Conservation (phyloP, 2,797 vertebrate species). For the Serranus cabrilla region DNA sequence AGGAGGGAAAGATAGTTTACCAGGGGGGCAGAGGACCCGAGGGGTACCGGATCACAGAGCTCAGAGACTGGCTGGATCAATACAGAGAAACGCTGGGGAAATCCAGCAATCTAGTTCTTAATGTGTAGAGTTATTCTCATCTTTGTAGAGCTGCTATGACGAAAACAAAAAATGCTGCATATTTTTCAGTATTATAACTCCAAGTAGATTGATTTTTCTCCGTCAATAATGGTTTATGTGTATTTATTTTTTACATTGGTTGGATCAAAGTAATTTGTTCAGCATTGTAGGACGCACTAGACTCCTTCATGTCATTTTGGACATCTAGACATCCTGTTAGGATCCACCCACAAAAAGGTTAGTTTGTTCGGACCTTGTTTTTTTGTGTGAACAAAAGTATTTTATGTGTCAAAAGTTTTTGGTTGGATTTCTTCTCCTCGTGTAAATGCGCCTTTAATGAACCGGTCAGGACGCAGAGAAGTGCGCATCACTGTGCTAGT, state of each 20-base stretch:
- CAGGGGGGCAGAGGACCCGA: conserved; percentile 96
- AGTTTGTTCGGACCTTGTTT: conserved; percentile 33
- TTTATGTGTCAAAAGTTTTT: conserved; percentile 39
- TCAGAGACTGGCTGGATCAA: conserved; percentile 92
- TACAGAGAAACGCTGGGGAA: conserved; percentile 85
- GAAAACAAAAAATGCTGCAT: conserved; percentile 51
- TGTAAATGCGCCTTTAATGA: conserved; percentile 32
- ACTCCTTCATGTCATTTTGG: conserved; percentile 30
- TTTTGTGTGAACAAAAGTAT: conserved; percentile 45
- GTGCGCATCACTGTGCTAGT: conserved; percentile 77
- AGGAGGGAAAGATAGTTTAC: conserved; percentile 92
- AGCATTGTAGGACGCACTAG: conserved; percentile 32
- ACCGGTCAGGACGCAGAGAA: conserved; percentile 32
- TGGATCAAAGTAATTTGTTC: conserved; percentile 39
- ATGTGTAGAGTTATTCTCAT: conserved; percentile 82
- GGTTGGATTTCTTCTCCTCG: conserved; percentile 22
- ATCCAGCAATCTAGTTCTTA: conserved; percentile 81
- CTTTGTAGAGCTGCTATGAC: conserved; percentile 68
- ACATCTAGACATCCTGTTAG: conserved; percentile 31
- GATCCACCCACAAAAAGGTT: conserved; percentile 41
- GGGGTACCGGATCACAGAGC: conserved; percentile 95
- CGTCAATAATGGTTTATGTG: conserved; percentile 23
- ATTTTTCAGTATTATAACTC: conserved; percentile 59
- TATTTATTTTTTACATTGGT: conserved; percentile 70
- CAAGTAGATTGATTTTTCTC: conserved; percentile 20